Evolutionary conservation across 35 echinoderm and acorn worm species (phyloP), one percentile per base, ranked within the genome.

Genomic region (Apostichopus japonicus): DNA sequence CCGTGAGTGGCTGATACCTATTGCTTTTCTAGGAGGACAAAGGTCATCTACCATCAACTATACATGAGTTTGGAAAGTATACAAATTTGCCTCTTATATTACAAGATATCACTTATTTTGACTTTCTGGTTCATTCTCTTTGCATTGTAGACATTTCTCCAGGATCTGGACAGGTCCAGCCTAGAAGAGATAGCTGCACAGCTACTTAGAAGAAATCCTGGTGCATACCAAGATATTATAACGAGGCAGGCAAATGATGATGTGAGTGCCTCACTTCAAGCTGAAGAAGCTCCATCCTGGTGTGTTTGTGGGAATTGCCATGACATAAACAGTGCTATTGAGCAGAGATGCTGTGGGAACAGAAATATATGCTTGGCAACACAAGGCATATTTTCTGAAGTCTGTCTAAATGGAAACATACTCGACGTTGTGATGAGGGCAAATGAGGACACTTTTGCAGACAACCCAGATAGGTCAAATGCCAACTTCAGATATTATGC

Each of bases 401-500:
- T 88, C 6, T 88, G 86, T 13, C 67, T 88, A 10, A 88, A 88
- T 53, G 86, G 86, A 8, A 65, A 71, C 24, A 22, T 88, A 16
- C 86, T 88, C 33, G 86, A 88, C 53, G 24, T 89, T 13, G 61
- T 24, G 4, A 89, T 72, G 86, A 89, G 62, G 25, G 86, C 86
- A 33, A 71, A 89, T 72, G 65, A 89, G 22, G 86, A 89, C 16
- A 21, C 57, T 10, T 75, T 89, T 72, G 5, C 65, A 27, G 86
- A 89, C 51, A 15, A 24, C 6, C 62, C 59, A 72, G 44, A 89
- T 63, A 89, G 65, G 15, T 75, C 59, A 23, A 65, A 87, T 67
- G 57, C 53, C 1, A 71, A 89, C 51, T 72, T 72, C 52, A 59
- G 59, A 2, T 89, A 75, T 25, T 75, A 89, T 23, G 54, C 44